Evolutionary conservation across 2,797 vertebrate genomes (phyloP).

Genomic region (Neoniphon sammara): DNA sequence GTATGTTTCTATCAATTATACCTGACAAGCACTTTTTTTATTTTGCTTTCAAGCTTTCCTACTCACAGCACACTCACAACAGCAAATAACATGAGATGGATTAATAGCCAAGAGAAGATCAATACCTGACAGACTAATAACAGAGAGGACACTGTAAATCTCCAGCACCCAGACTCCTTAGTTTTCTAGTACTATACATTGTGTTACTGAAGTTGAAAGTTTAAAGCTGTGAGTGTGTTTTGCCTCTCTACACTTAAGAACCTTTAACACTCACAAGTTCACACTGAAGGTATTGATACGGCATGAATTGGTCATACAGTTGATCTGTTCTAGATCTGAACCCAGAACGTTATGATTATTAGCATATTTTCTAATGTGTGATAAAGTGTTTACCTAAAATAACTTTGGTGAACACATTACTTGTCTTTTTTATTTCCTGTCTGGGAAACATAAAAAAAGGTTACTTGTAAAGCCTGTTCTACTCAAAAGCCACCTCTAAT

Average conservation of each 20-base stretch:
- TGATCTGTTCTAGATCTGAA: background rate
- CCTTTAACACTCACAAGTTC: background rate
- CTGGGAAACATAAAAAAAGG: constrained; percentile 14
- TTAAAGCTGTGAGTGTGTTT: background rate
- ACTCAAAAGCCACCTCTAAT: constrained; percentile 32
- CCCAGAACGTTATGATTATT: background rate
- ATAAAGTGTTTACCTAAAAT: constrained; percentile 10
- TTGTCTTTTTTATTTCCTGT: background rate
- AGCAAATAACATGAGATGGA: constrained; percentile 33
- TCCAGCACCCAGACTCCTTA: constrained; percentile 15
- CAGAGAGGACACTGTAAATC: constrained; percentile 43
- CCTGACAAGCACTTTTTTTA: constrained; percentile 49
- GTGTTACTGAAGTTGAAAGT: background rate
- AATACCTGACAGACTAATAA: constrained; percentile 66
- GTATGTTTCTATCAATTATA: constrained; percentile 47
- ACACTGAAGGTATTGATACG: background rate
- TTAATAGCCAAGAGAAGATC: constrained; percentile 35
- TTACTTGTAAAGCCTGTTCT: constrained; percentile 19
- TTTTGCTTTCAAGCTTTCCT: constrained; percentile 42
- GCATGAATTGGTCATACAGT: background rate
- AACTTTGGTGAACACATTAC: constrained; percentile 12
- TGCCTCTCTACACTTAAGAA: background rate
- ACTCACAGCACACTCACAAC: constrained; percentile 8
- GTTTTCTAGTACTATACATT: constrained; percentile 1
- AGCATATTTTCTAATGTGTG: background rate